A percentile compares a stretch with the other conserved stretches of the same genome.
phyloP scores from a whole-genome alignment of 2,113 vertebrate genomes.

The Melanerpes aurifrons region DNA sequence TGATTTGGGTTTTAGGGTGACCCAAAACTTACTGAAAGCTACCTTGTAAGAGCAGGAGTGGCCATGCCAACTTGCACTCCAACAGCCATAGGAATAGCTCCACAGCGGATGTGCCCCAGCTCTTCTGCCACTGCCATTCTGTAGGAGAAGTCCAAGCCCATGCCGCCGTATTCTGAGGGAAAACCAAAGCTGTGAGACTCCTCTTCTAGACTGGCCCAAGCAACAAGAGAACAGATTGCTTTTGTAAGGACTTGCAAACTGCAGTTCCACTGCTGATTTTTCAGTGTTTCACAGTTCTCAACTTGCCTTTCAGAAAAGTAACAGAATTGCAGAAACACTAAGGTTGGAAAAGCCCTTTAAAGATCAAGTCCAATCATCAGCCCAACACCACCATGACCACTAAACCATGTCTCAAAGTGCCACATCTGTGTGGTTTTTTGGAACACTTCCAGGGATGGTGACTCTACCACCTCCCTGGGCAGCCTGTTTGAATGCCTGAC shows the following conservation, averaged over 20 bases:
- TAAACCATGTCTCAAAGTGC: no score
- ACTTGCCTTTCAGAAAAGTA: no score
- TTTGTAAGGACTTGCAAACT: background rate
- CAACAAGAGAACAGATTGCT: background rate
- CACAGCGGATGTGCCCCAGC: slow-evolving; percentile 83
- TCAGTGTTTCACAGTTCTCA: background rate
- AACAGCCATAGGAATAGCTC: slow-evolving; percentile 87
- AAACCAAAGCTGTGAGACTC: background rate
- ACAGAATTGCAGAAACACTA: no score
- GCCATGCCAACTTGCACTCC: slow-evolving; percentile 88
- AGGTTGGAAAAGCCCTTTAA: no score
- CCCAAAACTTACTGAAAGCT: slow-evolving; percentile 12
- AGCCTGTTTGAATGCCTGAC: no score
- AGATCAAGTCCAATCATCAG: no score
- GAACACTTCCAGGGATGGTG: no score
- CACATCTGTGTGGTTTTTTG: no score
- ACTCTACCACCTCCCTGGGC: no score
- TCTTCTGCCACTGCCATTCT: slow-evolving; percentile 86
- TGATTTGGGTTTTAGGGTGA: background rate
- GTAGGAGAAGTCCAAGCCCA: slow-evolving; percentile 90
- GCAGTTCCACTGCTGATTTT: background rate
- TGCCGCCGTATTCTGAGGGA: slow-evolving; percentile 84
- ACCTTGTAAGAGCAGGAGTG: slow-evolving; percentile 88
- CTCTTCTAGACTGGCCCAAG: background rate
- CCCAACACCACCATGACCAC: no score